Evolutionary conservation across 2,888 invertebrate species (phyloP).

Genomic region (Omphaloscelis lunosa): DNA sequence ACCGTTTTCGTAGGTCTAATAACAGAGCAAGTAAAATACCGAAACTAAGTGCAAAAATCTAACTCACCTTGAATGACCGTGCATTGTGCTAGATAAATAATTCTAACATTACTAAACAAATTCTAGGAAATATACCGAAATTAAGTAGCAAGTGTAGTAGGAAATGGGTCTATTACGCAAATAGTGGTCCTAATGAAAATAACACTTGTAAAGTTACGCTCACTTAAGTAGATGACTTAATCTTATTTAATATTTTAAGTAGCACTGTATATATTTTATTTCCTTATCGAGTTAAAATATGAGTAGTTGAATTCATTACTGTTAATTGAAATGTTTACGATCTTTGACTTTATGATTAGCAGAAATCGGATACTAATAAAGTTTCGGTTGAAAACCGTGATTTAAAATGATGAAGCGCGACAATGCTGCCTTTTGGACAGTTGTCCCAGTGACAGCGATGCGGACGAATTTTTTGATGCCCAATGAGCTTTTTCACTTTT

Average conservation of each 20-base stretch:
- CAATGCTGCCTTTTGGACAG: too few relatives aligned
- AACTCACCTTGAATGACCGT: constrained; percentile 54
- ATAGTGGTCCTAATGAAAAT: constrained; percentile 35
- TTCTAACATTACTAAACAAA: constrained; percentile 38
- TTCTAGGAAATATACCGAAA: constrained; percentile 28
- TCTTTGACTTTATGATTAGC: background rate
- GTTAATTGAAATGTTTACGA: constrained; percentile 14
- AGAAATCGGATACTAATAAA: background rate
- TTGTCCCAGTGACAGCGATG: too few relatives aligned
- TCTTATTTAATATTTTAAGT: constrained; percentile 19
- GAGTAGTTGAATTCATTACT: constrained; percentile 29
- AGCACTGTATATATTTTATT: constrained; percentile 1
- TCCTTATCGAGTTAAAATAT: constrained; percentile 27
- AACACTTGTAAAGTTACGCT: constrained; percentile 22
- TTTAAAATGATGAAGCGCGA: background rate
- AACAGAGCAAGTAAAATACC: constrained; percentile 41
- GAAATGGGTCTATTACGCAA: constrained; percentile 44
- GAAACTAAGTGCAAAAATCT: constrained; percentile 51
- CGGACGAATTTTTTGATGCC: too few relatives aligned
- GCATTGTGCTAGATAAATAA: constrained; percentile 55
- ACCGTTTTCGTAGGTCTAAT: constrained; percentile 32
- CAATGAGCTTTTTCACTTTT: too few relatives aligned
- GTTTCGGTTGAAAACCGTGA: too few relatives aligned
- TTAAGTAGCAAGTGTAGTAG: constrained; percentile 1
- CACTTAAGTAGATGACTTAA: constrained; percentile 21